Percentiles rank a stretch among this genome's conserved stretches.
Conservation (phyloP, 2,113 vertebrate species). For the Poeciliopsis retropinna region DNA sequence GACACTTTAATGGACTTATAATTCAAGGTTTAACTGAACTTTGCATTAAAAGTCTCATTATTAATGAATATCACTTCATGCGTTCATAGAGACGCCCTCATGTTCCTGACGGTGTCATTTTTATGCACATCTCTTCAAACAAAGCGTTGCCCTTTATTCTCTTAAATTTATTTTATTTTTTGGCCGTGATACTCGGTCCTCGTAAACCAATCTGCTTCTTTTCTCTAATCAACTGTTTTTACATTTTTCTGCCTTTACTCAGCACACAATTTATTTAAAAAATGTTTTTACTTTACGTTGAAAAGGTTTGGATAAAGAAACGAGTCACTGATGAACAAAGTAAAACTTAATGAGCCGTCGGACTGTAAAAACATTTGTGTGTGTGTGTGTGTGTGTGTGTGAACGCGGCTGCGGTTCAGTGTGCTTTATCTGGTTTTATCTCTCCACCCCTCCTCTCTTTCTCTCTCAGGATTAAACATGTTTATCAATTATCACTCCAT, state of each 20-base stretch:
- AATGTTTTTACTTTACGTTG: neutral
- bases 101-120: no score
- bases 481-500: constrained; percentile 86
- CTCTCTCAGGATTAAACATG: constrained; percentile 78
- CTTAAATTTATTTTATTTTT: no score
- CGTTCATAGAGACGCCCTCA: no score
- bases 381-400: neutral
- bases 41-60: no score
- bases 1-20: no score
- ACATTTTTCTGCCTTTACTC: neutral
- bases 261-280: neutral
- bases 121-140: no score
- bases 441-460: constrained; percentile 47
- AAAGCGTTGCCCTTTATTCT: no score
- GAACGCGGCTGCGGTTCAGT: neutral
- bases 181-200: no score
- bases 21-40: no score
- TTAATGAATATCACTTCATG: no score
- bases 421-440: constrained; percentile 48
- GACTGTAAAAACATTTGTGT: constrained; percentile 18
- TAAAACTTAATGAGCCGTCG: constrained; percentile 14
- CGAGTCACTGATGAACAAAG: neutral
- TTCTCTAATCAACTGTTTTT: neutral
- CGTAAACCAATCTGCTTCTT: neutral
- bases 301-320: neutral